Base-by-base conservation (phyloP, 2,888 invertebrate species). In the Panopea generosa region DNA sequence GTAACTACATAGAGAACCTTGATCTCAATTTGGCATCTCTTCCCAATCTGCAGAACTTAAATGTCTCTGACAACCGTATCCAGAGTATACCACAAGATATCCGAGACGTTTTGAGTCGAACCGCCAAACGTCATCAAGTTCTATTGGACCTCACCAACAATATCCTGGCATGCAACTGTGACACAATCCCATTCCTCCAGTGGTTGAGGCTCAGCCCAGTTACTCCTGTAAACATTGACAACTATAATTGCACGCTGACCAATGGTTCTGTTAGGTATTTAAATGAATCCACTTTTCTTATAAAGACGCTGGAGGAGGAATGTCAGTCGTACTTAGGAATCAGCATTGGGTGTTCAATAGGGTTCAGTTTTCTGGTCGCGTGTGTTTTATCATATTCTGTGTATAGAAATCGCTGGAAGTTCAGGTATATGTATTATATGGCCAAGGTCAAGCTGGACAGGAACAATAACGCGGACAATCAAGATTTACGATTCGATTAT, bases 341-440 rank as follows among this genome's bases (percentile, higher is more conserved):
- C 11, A 74, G 60, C 16, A n/a, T 74, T 7, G 38, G 49, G 2
- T 40, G 63, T 67, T 26, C 74, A 1, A n/a, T 63, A 14, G 26
- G 33, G 18, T 47, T 22, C 2, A 67, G 65, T 20, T 63, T 77
- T 40, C 24, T 74, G 9, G 11, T 56, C 7, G 53, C 77, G 0
- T 33, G 67, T 26, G 20, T 74, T 38, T 29, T 61, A 22, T 70
- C 47, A n/a, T 66, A 47, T 56, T 1, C 53, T 3, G 33, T 70
- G 2, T 77, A 77, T 38, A 33, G 50, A 40, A 50, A 74, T 45
- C 53, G 80, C 16, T 81, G 80, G 80, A 57, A 59, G 24, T 26
- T 81, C 18, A 50, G 73, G 38, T 81, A 81, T 43, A 20, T 76
- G 49, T 81, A 77, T 56, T 74, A 81, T 27, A 77, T 79, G 75